Evolutionary conservation across 1,140 invertebrate genomes (phyloP).

Genomic region (Trachymyrmex cornetzi): DNA sequence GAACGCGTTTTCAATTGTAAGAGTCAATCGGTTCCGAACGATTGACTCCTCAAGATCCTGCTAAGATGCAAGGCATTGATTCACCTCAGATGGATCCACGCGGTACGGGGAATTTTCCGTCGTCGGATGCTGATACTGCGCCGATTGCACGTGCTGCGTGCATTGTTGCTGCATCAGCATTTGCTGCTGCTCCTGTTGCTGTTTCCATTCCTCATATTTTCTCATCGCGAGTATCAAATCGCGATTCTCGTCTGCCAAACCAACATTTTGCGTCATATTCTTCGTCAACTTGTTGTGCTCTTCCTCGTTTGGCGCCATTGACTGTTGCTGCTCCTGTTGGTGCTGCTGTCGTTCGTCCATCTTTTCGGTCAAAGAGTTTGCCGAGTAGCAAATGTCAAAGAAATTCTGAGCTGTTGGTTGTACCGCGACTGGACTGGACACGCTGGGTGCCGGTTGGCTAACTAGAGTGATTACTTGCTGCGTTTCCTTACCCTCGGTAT

Average conservation of each 20-base stretch:
- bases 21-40: background rate
- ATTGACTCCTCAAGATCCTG: constrained; percentile 19
- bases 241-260: background rate
- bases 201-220: constrained; percentile 64
- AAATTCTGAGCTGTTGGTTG: constrained; percentile 76
- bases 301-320: constrained; percentile 8
- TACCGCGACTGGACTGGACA: constrained; percentile 80
- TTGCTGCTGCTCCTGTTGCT: constrained; percentile 63
- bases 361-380: background rate
- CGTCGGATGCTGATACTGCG: constrained; percentile 43
- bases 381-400: constrained; percentile 60
- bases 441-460: constrained; percentile 77
- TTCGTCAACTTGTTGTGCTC: background rate
- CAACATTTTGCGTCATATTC: background rate
- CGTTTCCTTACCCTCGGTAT: constrained; percentile 72
- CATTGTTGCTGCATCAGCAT: constrained; percentile 42
- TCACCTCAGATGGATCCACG: constrained; percentile 67
- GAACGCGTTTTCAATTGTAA: constrained; percentile 30
- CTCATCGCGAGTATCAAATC: background rate
- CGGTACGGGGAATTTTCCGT: constrained; percentile 39
- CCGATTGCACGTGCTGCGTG: constrained; percentile 23
- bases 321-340: background rate
- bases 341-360: constrained; percentile 6
- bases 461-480: constrained; percentile 80
- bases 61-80: constrained; percentile 65